Percentiles rank a stretch among this genome's conserved stretches.
Evolutionary conservation across 1,140 invertebrate genomes (phyloP).

Genomic region (Delia radicum): DNA sequence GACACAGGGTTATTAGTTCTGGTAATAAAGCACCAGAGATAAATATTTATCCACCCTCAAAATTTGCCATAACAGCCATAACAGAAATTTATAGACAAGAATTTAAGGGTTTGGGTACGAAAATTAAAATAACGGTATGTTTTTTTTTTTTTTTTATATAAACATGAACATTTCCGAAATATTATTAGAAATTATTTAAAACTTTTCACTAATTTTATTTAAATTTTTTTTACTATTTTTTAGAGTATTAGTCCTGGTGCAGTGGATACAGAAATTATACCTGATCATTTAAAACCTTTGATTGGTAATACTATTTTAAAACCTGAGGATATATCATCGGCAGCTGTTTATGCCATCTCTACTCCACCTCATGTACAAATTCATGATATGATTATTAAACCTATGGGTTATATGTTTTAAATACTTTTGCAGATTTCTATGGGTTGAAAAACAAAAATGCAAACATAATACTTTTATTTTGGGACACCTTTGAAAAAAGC

Average conservation of each 20-base stretch:
- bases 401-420: constrained; percentile 42
- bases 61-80: constrained; percentile 67
- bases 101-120: constrained; percentile 58
- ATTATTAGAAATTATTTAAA: too few relatives aligned
- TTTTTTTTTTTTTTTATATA: constrained; percentile 8
- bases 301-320: constrained; percentile 31
- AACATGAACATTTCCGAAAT: too few relatives aligned
- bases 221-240: constrained; percentile 30
- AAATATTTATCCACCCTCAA: constrained; percentile 64
- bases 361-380: constrained; percentile 64
- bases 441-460: too few relatives aligned
- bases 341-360: constrained; percentile 61
- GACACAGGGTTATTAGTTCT: constrained; percentile 57
- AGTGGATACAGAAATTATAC: constrained; percentile 60
- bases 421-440: too few relatives aligned
- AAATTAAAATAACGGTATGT: constrained; percentile 65
- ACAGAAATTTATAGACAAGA: constrained; percentile 64
- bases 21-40: constrained; percentile 36
- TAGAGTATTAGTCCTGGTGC: constrained; percentile 64
- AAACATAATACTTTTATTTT: too few relatives aligned
- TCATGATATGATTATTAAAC: constrained; percentile 54
- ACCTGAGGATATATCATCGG: constrained; percentile 60
- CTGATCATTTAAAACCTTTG: constrained; percentile 29
- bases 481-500: too few relatives aligned
- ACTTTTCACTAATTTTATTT: neutral